A percentile compares a stretch with the other conserved stretches of the same genome.
These are phyloP conservation scores for Capitulum mitella DNA, from an alignment of 2,888 invertebrate genomes.

Conservation along the genomic window DNA sequence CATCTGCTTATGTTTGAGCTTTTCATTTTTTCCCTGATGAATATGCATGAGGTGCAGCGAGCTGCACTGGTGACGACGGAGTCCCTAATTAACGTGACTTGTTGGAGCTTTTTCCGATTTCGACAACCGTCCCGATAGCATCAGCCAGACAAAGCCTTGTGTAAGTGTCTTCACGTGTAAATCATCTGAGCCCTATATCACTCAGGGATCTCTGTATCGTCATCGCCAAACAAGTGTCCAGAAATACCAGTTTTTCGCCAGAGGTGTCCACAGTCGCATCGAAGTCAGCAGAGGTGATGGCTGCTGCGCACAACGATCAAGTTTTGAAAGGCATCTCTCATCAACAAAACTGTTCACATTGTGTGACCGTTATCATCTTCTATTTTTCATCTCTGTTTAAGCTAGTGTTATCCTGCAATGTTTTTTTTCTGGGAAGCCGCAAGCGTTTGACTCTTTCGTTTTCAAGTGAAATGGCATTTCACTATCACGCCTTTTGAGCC, in stretches of 20 bases:
- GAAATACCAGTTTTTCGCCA: constrained; percentile 18
- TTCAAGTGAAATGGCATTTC: too few relatives aligned
- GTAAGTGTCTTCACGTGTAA: constrained; percentile 22
- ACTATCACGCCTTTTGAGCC: too few relatives aligned
- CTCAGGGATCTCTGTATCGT: neutral
- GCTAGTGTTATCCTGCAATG: too few relatives aligned
- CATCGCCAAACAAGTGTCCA: neutral
- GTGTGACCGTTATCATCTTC: too few relatives aligned
- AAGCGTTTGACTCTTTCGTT: too few relatives aligned
- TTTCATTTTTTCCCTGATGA: neutral
- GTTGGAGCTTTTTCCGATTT: neutral
- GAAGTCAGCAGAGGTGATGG: neutral
- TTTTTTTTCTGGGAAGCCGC: too few relatives aligned
- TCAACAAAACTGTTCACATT: too few relatives aligned
- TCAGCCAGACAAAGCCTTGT: neutral
- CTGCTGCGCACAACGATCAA: too few relatives aligned
- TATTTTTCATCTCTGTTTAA: too few relatives aligned
- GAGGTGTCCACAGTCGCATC: neutral
- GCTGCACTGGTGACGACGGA: neutral
- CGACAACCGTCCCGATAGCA: neutral
- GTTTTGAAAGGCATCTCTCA: too few relatives aligned
- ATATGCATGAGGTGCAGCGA: neutral
- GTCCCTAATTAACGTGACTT: neutral
- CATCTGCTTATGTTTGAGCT: too few relatives aligned
- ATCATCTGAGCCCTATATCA: neutral